Evolutionary conservation across 2,113 vertebrate species (phyloP), one percentile per base, ranked within the genome.

Genomic region (Ciconia maguari): DNA sequence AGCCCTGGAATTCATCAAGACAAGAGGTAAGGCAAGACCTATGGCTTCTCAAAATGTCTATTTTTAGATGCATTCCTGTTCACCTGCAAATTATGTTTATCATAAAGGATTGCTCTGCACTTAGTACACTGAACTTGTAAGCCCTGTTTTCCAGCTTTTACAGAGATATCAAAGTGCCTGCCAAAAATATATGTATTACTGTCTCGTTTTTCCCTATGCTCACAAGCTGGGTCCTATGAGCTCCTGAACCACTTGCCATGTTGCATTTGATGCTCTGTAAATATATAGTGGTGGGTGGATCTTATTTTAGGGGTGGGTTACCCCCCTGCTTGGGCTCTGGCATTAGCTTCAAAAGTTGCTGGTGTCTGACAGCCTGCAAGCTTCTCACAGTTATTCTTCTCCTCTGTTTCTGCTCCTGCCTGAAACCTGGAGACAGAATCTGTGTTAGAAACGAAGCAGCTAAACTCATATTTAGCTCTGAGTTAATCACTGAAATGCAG

Each of bases 211-310:
- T 1, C 34, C 79, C 27, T 7, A 0, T n/a, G 16, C 25, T 54
- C 41, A 7, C 0, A 1, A 58, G 55, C 58, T 27, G 46, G 10
- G 44, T 27, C 16, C 57, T n/a, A 3, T 4, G 36, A 84, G 34
- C 81, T 91, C 54, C 69, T 0, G 1, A 46, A 9, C 20, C 4
- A 0, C 52, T 49, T 15, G 15, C 32, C 12, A 1, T 6, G 60
- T 26, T 46, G 58, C 34, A 3, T 65, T 52, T n/a, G 77, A 9
- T 2, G 42, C 32, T 38, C 38, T n/a, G 32, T n/a, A 64, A 64
- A 22, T 18, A 8, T 2, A 3, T 8, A 49, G 16, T 3, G 26
- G 38, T 55, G 82, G n/a, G 27, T 54, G 65, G 65, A 42, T 58
- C 60, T 38, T 11, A 2, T 55, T 91, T 84, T 84, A 1, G 52